These are phyloP conservation scores for Aricia artaxerxes DNA, from an alignment of 2,888 invertebrate genomes.

Conservation along the genomic window DNA sequence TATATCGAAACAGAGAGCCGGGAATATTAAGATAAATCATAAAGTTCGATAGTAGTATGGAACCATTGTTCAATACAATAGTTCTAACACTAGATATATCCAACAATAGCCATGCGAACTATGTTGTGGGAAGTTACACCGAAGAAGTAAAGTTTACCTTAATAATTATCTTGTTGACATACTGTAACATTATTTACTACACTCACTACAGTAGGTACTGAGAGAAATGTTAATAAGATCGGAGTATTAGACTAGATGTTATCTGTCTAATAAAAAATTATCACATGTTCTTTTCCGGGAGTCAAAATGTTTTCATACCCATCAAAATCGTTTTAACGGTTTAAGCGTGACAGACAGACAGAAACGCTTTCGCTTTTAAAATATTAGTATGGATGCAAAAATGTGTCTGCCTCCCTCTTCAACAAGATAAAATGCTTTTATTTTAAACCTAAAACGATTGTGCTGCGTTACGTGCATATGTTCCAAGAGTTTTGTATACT, in stretches of 20 bases:
- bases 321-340: not conserved
- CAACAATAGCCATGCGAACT: not conserved
- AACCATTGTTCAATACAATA: slow-evolving; percentile 1
- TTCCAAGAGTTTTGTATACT: no score
- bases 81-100: not conserved
- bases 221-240: no score
- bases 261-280: not conserved
- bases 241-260: no score
- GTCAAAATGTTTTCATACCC: no score
- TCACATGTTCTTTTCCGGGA: no score
- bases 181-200: no score
- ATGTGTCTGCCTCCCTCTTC: not conserved
- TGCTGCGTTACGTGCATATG: no score
- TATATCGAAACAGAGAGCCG: not conserved
- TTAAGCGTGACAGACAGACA: not conserved
- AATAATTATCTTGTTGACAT: no score
- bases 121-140: not conserved
- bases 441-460: no score
- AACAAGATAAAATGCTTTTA: not conserved
- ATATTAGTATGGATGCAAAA: not conserved
- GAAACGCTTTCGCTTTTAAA: not conserved
- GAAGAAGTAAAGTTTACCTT: not conserved
- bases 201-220: no score
- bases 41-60: not conserved
- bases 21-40: not conserved